Base-by-base conservation (phyloP, 2,888 invertebrate genomes). In the Philopedon plagiatum region DNA sequence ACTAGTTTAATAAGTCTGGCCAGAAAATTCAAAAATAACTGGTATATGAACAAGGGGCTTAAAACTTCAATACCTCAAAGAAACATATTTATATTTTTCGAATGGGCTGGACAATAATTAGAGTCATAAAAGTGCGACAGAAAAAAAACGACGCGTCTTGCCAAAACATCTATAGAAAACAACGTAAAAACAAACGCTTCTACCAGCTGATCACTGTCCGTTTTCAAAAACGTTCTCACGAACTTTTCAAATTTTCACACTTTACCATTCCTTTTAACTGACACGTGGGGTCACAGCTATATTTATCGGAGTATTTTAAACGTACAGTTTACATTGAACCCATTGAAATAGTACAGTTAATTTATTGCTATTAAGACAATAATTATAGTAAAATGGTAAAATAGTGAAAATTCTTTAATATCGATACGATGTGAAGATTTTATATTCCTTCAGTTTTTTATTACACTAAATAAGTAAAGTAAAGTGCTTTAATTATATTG, bases 121-220 rank as follows among this genome's bases (percentile, higher is more conserved):
- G 49, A 54, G 29, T 32, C 21, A 21, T 46, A 46, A 46, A 39
- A n/a, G n/a, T 0, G 49, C 7, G 29, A 54, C 51, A 9, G 51
- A 54, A 29, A 54, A 54, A 54, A 54, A 54, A 54, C 29, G 29
- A 54, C n/a, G 29, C 11, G 15, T 29, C 29, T 54, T 54, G 51
- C 51, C 51, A 54, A 54, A 29, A 18, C 29, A 54, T 54, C 15
- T 29, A 23, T 9, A 54, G 51, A 46, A 13, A 54, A 54, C 51
- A 54, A 29, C 51, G 29, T 29, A 54, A 54, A 49, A 54, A 29
- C 29, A 54, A 54, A 54, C 29, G 9, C 9, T 29, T 54, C 29
- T 29, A 29, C 51, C 15, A 29, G 51, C 51, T 15, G 29, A 54
- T 51, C 26, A 15, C 3, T 21, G 9, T 26, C 13, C 49, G 26